A percentile compares a stretch with the other conserved stretches of the same genome.
phyloP scores from a whole-genome alignment of 2,797 vertebrate genomes.

The Orestias chungarensis region DNA sequence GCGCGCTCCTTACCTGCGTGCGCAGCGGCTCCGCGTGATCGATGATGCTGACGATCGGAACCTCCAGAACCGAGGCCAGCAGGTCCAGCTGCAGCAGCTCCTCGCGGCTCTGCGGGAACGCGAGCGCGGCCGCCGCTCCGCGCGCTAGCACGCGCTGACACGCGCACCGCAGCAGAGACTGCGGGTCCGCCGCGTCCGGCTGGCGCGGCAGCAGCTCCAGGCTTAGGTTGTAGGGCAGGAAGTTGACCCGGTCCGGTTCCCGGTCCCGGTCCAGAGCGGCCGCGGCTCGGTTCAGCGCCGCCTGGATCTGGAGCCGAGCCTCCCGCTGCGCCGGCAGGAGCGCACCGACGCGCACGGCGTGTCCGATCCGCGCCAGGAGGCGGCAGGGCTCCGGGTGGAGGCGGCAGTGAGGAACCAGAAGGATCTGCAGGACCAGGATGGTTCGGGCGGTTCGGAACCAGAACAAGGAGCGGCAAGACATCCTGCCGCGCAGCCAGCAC shows the following conservation, averaged over 20 bases:
- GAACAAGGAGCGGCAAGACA: slow-evolving; percentile 73
- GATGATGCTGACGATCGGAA: slow-evolving; percentile 89
- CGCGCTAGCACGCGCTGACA: slow-evolving; percentile 85
- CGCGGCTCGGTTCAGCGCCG: slow-evolving; percentile 78
- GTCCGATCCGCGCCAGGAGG: slow-evolving; percentile 77
- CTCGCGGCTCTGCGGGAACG: slow-evolving; percentile 86
- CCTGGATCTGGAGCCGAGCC: slow-evolving; percentile 80
- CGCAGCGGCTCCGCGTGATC: slow-evolving; percentile 81
- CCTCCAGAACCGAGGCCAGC: slow-evolving; percentile 84
- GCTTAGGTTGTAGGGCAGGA: slow-evolving; percentile 86
- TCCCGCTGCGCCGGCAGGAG: slow-evolving; percentile 82
- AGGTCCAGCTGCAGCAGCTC: slow-evolving; percentile 90
- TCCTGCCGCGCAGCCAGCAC: slow-evolving; percentile 81
- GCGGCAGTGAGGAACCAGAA: slow-evolving; percentile 65
- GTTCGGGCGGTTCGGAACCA: slow-evolving; percentile 61
- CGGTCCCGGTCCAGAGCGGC: slow-evolving; percentile 54
- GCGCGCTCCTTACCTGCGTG: slow-evolving; percentile 77
- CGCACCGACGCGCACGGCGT: slow-evolving; percentile 85
- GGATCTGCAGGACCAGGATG: slow-evolving; percentile 62
- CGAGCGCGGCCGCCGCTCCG: slow-evolving; percentile 86
- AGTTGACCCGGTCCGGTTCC: slow-evolving; percentile 54
- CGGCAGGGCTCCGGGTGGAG: slow-evolving; percentile 89
- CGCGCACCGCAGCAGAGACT: slow-evolving; percentile 84
- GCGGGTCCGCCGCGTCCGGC: slow-evolving; percentile 82
- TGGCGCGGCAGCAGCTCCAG: slow-evolving; percentile 83